Conservation (phyloP, 1,140 invertebrate genomes). For the Tetranychus urticae region DNA sequence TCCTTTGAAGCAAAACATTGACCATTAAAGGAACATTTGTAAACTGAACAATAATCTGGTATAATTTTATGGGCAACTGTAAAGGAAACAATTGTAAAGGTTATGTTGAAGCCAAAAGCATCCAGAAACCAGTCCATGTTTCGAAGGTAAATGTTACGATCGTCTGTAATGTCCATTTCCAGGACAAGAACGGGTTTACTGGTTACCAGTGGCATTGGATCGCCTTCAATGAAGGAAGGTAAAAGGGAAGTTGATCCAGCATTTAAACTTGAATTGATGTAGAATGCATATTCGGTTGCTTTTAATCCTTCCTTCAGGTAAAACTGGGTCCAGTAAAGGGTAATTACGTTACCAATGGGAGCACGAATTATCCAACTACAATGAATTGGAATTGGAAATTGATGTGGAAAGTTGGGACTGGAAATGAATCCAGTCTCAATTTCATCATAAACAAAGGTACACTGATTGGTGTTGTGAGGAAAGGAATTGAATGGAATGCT, state of each 20-base stretch:
- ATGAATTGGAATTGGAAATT: slow-evolving; percentile 48
- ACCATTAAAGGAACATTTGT: slow-evolving; percentile 53
- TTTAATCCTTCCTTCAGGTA: slow-evolving; percentile 51
- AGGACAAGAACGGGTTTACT: slow-evolving; percentile 48
- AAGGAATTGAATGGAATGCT: neutral
- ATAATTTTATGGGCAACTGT: neutral
- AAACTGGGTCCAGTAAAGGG: slow-evolving; percentile 63
- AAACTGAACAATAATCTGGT: slow-evolving; percentile 33
- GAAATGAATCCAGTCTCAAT: slow-evolving; percentile 28
- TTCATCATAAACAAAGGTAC: neutral
- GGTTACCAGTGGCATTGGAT: slow-evolving; percentile 24
- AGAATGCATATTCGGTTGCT: slow-evolving; percentile 47
- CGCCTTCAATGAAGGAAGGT: slow-evolving; percentile 1
- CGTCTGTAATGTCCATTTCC: slow-evolving; percentile 39
- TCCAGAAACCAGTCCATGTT: slow-evolving; percentile 51
- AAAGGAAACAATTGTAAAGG: slow-evolving; percentile 42
- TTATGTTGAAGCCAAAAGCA: slow-evolving; percentile 76
- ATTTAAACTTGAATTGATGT: slow-evolving; percentile 12
- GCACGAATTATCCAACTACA: slow-evolving; percentile 68
- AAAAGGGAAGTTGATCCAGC: slow-evolving; percentile 13
- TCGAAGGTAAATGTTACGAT: slow-evolving; percentile 56
- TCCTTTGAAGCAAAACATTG: slow-evolving; percentile 45
- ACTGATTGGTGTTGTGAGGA: neutral
- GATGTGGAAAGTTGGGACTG: slow-evolving; percentile 53
- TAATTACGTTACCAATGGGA: slow-evolving; percentile 30